Percentiles rank a stretch among this genome's conserved stretches.
Conservation (phyloP, 1,140 invertebrate genomes). For the Neuroterus valhalla region DNA sequence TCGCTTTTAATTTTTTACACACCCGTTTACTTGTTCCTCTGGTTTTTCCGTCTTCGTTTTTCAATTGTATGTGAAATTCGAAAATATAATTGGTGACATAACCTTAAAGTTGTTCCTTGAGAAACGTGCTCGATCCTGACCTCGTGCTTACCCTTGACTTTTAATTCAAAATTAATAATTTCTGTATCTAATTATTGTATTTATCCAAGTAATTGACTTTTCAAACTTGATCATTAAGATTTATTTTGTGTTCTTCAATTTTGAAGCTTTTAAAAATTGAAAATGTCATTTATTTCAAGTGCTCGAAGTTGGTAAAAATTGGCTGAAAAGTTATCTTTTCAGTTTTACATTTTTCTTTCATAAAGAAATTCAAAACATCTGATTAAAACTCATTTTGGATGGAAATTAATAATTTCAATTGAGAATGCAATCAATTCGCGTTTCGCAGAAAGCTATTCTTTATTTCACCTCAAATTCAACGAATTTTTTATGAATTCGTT, state of each 20-base stretch:
- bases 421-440: too few species aligned
- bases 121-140: not conserved
- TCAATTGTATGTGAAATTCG: not conserved
- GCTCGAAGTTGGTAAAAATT: too few species aligned
- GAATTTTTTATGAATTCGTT: too few species aligned
- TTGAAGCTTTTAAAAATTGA: too few species aligned
- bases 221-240: not conserved
- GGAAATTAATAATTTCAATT: not conserved
- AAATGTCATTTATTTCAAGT: too few species aligned
- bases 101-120: not conserved
- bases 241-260: too few species aligned
- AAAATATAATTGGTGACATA: conserved; percentile 6
- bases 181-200: not conserved
- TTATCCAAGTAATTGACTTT: not conserved
- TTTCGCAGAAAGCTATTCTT: too few species aligned
- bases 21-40: not conserved
- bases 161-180: not conserved
- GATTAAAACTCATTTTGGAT: too few species aligned
- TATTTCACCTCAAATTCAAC: too few species aligned
- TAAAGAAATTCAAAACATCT: too few species aligned
- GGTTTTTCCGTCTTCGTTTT: not conserved
- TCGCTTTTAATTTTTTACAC: not conserved
- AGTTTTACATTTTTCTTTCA: too few species aligned
- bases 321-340: too few species aligned
- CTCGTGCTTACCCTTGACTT: conserved; percentile 7